phyloP scores from a whole-genome alignment of 2,888 invertebrate genomes.

The Diadromus collaris region DNA sequence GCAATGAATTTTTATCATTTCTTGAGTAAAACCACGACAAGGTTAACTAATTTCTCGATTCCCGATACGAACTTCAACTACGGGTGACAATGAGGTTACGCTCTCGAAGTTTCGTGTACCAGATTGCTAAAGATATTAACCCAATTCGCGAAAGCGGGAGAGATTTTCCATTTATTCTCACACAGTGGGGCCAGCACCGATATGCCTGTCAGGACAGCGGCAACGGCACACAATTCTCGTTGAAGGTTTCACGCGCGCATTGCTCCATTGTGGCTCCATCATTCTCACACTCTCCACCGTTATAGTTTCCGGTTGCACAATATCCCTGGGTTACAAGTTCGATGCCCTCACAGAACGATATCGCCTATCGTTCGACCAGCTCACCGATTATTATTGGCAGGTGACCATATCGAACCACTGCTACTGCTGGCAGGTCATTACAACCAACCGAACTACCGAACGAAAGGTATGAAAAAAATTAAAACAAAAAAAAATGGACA shows the following conservation, averaged over 20 bases:
- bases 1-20: constrained; percentile 54
- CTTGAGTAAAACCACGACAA: constrained; percentile 55
- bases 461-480: neutral
- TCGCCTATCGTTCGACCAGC: neutral
- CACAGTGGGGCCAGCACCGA: neutral
- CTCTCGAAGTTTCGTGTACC: neutral
- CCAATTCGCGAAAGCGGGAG: constrained; percentile 21
- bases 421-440: neutral
- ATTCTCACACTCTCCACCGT: constrained; percentile 15
- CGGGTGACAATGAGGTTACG: constrained; percentile 10
- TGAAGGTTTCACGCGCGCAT: constrained; percentile 28
- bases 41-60: constrained; percentile 52
- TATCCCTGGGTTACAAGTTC: neutral
- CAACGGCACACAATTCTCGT: constrained; percentile 9
- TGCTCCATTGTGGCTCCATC: constrained; percentile 38
- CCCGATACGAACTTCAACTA: constrained; percentile 16
- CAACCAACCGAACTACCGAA: neutral
- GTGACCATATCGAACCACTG: neutral
- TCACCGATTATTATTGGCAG: neutral
- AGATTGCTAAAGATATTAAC: constrained; percentile 43
- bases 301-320: constrained; percentile 24
- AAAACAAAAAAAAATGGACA: neutral
- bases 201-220: constrained; percentile 33
- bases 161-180: constrained; percentile 28
- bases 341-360: neutral